Evolutionary conservation across 2,797 vertebrate species (phyloP).

Genomic region (Chaunax sp.): DNA sequence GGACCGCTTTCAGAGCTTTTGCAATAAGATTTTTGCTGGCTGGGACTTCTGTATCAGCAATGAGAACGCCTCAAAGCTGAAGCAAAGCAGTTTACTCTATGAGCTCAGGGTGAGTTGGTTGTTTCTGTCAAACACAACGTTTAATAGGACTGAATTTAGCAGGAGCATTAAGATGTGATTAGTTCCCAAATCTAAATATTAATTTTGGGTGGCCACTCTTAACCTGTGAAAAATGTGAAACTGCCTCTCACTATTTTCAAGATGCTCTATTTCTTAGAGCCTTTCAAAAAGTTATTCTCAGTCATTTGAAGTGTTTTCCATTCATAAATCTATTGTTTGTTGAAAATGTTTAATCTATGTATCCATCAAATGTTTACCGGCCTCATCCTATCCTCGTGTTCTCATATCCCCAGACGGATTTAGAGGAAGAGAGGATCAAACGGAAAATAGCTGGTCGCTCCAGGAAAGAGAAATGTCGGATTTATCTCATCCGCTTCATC

Average conservation of each 20-base stretch:
- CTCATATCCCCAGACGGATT: conserved; percentile 84
- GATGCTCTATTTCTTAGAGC: not conserved
- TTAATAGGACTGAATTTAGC: too few species aligned
- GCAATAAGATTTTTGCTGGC: conserved; percentile 96
- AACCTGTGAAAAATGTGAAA: too few species aligned
- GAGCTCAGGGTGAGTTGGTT: conserved; percentile 88
- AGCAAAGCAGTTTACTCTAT: conserved; percentile 89
- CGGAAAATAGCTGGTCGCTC: conserved; percentile 90
- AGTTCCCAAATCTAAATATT: too few species aligned
- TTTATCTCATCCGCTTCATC: conserved; percentile 87
- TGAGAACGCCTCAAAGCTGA: conserved; percentile 83
- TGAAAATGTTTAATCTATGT: not conserved
- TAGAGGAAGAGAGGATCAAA: conserved; percentile 92
- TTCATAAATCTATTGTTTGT: not conserved
- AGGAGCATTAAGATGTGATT: not conserved
- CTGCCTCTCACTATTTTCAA: not conserved
- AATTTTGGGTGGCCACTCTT: too few species aligned
- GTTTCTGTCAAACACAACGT: too few species aligned
- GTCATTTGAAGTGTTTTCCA: not conserved
- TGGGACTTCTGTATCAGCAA: conserved; percentile 98
- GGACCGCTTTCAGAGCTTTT: conserved; percentile 96
- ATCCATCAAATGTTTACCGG: not conserved
- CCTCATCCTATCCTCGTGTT: not conserved
- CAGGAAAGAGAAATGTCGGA: conserved; percentile 84
- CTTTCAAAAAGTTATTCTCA: conserved; percentile 5